A percentile compares a stretch with the other conserved stretches of the same genome.
phyloP scores from a whole-genome alignment of 1,140 invertebrate species.

The Parapsyche elsis region DNA sequence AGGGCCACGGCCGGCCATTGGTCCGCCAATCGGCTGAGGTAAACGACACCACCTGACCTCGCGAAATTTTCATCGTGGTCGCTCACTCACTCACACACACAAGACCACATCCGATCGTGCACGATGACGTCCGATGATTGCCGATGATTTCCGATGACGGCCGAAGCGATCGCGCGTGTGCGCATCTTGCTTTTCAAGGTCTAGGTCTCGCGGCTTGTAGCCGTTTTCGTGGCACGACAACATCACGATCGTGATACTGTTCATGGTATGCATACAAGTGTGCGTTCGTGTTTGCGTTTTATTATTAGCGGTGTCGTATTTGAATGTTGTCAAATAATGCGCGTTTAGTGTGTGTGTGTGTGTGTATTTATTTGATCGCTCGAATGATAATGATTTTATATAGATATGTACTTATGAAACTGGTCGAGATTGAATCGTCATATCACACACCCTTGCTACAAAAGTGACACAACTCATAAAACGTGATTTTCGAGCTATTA shows the following conservation, averaged over 20 bases:
- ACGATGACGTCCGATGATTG: background rate
- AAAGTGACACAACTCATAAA: no score
- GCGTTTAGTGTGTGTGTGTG: background rate
- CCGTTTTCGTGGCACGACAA: conserved; percentile 3
- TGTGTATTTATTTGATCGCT: background rate
- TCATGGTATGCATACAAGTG: background rate
- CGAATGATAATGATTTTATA: no score
- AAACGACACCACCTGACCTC: conserved; percentile 56
- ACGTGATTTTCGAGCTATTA: no score
- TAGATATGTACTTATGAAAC: no score
- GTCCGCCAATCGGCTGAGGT: conserved; percentile 52
- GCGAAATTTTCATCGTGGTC: conserved; percentile 50
- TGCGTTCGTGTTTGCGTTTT: background rate
- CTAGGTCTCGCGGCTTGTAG: background rate
- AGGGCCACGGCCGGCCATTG: conserved; percentile 54
- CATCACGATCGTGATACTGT: background rate
- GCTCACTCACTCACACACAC: background rate
- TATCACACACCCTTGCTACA: no score
- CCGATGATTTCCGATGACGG: conserved; percentile 34
- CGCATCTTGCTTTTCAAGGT: conserved; percentile 28
- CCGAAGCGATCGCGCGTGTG: background rate
- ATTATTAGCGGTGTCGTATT: background rate
- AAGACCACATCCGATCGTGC: no score
- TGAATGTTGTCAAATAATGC: background rate
- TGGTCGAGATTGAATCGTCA: no score